Base-by-base conservation (phyloP, 1,140 invertebrate species). In the Drosophila persimilis region DNA sequence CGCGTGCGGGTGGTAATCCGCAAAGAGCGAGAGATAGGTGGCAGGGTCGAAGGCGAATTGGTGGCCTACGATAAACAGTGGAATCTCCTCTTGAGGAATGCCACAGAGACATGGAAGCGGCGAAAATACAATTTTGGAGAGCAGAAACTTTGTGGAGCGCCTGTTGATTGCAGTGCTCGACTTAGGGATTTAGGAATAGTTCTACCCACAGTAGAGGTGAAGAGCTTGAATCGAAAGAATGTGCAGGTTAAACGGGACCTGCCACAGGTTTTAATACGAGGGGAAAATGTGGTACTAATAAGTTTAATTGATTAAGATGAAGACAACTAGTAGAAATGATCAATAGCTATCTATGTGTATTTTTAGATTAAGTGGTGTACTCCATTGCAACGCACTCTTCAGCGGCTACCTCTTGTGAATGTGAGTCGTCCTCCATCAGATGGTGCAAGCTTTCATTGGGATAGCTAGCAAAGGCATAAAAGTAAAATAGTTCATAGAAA, bases 41-140 rank as follows among this genome's bases (percentile, higher is more conserved):
- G 97, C 15, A 94, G 94, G 62, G 94, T 97, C 65, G 94, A 94
- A 57, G 98, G 96, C 3, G 96, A 94, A 77, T 92, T 99, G 26
- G 93, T 95, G 15, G 96, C 96, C 6, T 99, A 98, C 92, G 98
- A 99, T 92, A 98, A 97, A 91, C 97, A 98, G 90, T 98, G 97
- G 95, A 99, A 99, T 92, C 91, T 99, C 61, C 95, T 96, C 6
- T 91, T 99, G 35, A 93, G 94, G 44, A 96, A 99, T 92, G 97
- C 98, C 3, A 93, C 95, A 52, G 98, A 99, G 92, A 92, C 95
- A 3, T 98, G 95, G 95, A 94, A 93, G n/a, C 93, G 95, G 52
- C 90, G 92, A 4, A 94, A 94, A 65, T 81, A 78, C 57, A 78
- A 73, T 44, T 92, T 79, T 58, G 69, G 77, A 1, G 55, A 86